Evolutionary conservation across 2,113 vertebrate genomes (phyloP), one percentile per base, ranked within the genome.

Genomic region (Hippocampus comes): DNA sequence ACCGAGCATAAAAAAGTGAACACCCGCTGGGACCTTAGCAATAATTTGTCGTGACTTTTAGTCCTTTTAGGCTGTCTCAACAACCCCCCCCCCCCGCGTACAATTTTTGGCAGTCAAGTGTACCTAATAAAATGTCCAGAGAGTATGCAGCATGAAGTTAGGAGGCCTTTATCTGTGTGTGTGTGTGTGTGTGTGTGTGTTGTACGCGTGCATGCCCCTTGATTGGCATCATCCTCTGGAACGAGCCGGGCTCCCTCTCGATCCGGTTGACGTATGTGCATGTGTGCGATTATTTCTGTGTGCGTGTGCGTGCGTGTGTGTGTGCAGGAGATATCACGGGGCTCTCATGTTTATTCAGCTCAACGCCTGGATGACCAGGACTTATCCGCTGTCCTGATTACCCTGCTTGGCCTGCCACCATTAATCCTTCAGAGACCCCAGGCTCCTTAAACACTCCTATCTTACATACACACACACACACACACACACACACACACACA

Each of bases 341-440:
- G 69, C 82, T 79, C 89, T 90, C 88, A 91, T 92, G 86, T 90
- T 92, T 90, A 91, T 90, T 90, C 87, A 90, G 87, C 83, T 89
- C 87, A 87, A 89, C 88, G 90, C 86, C 89, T 91, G 87, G 88
- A 84, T 88, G 88, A 89, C 84, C 84, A 86, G 83, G 89, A 89
- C 87, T 89, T 89, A 91, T 89, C 87, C 88, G 77, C 82, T 82
- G 85, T 88, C 84, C 90, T 90, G 91, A 91, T 92, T 90, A 91
- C 87, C 86, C 89, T 84, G 88, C 87, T 87, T 89, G 86, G 78
- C 83, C 88, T 89, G 90, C 90, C 88, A 90, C 90, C 90, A 89
- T 89, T 89, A 89, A 91, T 90, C 88, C 89, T 89, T 87, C 87
- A 91, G 87, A 91, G 90, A 89, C 87, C 84, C 71, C 80, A 77